Conservation (phyloP, 2,797 vertebrate genomes). For the Natrix natrix region DNA sequence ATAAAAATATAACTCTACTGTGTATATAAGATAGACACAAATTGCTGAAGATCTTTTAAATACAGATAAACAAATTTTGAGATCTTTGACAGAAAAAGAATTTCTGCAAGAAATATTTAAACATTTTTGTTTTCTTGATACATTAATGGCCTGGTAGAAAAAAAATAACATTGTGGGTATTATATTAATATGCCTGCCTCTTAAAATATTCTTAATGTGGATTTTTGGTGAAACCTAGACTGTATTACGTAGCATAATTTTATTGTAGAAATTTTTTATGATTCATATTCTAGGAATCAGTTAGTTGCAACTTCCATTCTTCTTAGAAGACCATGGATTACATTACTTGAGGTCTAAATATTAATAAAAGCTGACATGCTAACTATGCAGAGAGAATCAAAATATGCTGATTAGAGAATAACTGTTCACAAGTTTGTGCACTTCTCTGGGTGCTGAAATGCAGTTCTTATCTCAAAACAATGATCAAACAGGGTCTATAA, state of each 20-base stretch:
- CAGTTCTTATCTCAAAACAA: background rate
- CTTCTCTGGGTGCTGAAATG: background rate
- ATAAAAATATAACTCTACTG: conserved; percentile 30
- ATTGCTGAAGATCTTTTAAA: background rate
- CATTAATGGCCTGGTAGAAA: background rate
- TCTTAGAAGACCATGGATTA: background rate
- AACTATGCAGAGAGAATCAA: background rate
- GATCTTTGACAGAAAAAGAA: background rate
- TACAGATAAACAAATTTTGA: conserved; percentile 9
- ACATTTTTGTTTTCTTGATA: background rate
- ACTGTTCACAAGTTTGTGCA: background rate
- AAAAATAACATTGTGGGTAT: background rate
- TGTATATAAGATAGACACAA: conserved; percentile 9
- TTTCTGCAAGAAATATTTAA: background rate
- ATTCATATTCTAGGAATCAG: background rate
- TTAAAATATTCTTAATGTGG: background rate
- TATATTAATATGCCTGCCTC: background rate
- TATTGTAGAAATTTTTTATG: background rate
- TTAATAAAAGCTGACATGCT: background rate
- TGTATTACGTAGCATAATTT: background rate
- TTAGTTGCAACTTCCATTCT: background rate
- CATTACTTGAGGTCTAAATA: background rate
- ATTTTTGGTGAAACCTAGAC: background rate
- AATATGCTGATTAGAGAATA: background rate
- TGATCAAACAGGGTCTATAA: background rate